Evolutionary conservation across 2,797 vertebrate genomes (phyloP).

Genomic region (Myotis planiceps): DNA sequence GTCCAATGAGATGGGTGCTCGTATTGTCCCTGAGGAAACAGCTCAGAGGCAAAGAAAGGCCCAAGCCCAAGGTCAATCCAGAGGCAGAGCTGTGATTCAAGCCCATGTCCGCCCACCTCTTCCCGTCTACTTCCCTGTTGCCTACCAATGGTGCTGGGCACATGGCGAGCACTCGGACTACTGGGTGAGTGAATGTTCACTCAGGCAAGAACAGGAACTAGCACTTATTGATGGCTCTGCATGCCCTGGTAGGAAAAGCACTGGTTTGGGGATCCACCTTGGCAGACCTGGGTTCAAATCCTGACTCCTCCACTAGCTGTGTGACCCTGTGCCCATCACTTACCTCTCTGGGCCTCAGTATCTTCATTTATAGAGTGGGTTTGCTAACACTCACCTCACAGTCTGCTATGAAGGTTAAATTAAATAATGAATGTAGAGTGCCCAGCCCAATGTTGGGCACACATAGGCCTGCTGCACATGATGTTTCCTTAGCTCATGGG

Average conservation of each 20-base stretch:
- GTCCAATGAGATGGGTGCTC: neutral
- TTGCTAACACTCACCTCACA: neutral
- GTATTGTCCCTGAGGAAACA: neutral
- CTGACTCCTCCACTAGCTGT: neutral
- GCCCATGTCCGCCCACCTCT: neutral
- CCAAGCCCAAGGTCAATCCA: rapidly evolving
- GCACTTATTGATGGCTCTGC: neutral
- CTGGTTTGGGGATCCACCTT: neutral
- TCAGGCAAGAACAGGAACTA: neutral
- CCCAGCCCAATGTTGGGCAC: neutral
- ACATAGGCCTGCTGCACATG: rapidly evolving
- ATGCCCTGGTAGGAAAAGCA: neutral
- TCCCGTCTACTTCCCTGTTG: rapidly evolving
- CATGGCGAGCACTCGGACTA: rapidly evolving
- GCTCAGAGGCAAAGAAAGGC: neutral
- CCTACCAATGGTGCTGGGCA: neutral
- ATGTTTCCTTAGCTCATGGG: neutral
- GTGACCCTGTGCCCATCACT: neutral
- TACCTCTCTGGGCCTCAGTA: neutral
- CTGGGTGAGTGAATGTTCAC: neutral
- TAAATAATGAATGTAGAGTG: neutral
- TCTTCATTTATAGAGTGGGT: neutral
- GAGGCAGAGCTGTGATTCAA: neutral
- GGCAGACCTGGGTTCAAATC: neutral
- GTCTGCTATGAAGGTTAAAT: neutral